phyloP scores from a whole-genome alignment of 2,113 vertebrate genomes.

The Ovibos moschatus region DNA sequence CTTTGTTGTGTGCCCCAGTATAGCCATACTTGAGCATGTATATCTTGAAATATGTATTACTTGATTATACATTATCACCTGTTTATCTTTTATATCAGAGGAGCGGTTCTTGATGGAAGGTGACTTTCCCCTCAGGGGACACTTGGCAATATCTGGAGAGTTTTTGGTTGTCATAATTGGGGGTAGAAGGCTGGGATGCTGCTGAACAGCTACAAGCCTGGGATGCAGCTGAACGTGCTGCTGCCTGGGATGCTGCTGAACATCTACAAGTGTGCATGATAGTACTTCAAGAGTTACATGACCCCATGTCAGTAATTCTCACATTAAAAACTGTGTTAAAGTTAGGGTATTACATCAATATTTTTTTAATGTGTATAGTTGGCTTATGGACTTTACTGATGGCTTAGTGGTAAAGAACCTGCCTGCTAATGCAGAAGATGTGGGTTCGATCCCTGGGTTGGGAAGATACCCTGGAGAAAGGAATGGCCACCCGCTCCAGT shows the following conservation, averaged over 20 bases:
- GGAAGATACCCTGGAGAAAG: neutral
- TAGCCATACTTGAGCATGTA: neutral
- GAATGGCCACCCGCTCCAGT: neutral
- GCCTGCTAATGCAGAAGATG: neutral
- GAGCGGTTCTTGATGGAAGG: neutral
- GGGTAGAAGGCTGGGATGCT: neutral
- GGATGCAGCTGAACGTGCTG: rapidly evolving
- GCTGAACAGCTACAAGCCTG: neutral
- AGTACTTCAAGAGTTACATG: neutral
- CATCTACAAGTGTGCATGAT: neutral
- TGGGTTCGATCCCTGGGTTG: neutral
- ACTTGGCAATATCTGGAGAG: neutral
- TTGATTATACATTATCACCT: neutral
- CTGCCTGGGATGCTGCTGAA: neutral
- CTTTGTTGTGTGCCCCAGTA: neutral
- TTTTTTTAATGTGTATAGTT: neutral
- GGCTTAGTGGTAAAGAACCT: neutral
- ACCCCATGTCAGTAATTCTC: neutral
- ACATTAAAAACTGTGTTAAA: neutral
- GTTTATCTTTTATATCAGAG: neutral
- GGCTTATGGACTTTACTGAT: neutral
- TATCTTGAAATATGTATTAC: neutral
- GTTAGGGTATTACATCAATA: neutral
- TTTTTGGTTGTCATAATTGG: neutral
- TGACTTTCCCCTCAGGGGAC: neutral